These are phyloP conservation scores for Lepidonotus clava DNA, from an alignment of 2,888 invertebrate species.

Conservation along the genomic window DNA sequence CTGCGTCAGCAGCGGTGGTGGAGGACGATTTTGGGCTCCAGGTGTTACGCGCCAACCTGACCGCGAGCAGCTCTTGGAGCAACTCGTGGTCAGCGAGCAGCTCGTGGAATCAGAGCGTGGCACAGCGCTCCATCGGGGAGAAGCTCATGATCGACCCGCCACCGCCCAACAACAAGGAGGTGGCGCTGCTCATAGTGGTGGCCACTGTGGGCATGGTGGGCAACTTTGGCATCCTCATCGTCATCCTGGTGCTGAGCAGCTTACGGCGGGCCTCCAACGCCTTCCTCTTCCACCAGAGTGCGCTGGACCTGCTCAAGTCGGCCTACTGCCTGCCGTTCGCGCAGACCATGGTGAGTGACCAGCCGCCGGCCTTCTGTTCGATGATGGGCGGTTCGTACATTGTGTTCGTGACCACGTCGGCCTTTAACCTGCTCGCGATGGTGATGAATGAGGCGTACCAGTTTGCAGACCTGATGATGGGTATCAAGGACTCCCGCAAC, in stretches of 20 bases:
- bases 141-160: slow-evolving; percentile 10
- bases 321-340: slow-evolving; percentile 77
- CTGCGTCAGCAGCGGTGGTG: not conserved
- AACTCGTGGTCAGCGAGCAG: not conserved
- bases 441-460: slow-evolving; percentile 79
- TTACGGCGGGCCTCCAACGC: slow-evolving; percentile 75
- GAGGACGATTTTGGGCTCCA: not conserved
- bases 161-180: slow-evolving; percentile 39
- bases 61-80: not conserved
- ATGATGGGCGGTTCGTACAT: slow-evolving; percentile 93
- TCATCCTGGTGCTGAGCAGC: slow-evolving; percentile 62
- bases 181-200: slow-evolving; percentile 59
- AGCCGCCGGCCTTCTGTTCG: slow-evolving; percentile 83
- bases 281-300: slow-evolving; percentile 75
- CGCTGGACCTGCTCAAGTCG: slow-evolving; percentile 76
- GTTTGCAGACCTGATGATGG: slow-evolving; percentile 67
- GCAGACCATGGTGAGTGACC: slow-evolving; percentile 69
- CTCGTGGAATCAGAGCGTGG: slow-evolving; percentile 27
- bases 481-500: slow-evolving; percentile 70
- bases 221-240: slow-evolving; percentile 58
- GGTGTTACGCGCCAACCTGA: not conserved
- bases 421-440: slow-evolving; percentile 89
- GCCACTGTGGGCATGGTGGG: slow-evolving; percentile 62
- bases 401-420: slow-evolving; percentile 92
- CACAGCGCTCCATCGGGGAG: slow-evolving; percentile 27